phyloP scores from a whole-genome alignment of 2,888 invertebrate genomes.

The Penaeus monodon region DNA sequence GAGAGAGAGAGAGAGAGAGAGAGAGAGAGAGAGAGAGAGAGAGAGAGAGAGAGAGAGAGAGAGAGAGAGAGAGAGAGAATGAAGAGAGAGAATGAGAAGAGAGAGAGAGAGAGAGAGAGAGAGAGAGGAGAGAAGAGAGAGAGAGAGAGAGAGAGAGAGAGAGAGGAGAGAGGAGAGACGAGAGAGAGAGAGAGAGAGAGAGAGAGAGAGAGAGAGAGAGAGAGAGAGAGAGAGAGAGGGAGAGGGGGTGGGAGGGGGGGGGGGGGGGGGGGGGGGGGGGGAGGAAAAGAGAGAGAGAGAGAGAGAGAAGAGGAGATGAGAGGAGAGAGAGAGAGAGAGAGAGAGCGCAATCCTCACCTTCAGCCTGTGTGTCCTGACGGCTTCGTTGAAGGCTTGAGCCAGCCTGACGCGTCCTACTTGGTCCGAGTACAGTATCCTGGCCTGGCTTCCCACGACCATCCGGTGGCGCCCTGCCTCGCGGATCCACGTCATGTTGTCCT shows the following conservation, averaged over 20 bases:
- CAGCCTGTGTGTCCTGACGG: constrained; percentile 71
- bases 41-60: constrained; percentile 14
- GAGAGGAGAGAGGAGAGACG: background rate
- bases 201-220: no score
- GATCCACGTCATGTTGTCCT: constrained; percentile 76
- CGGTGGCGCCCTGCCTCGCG: constrained; percentile 73
- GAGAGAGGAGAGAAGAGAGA: no score
- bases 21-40: background rate
- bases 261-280: background rate
- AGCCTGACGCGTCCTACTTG: constrained; percentile 73
- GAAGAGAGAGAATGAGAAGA: background rate
- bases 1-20: background rate
- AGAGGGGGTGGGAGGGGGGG: background rate
- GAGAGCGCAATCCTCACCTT: constrained; percentile 68
- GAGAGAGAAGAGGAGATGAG: background rate
- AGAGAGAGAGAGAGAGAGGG: no score
- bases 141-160: no score
- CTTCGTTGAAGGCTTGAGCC: constrained; percentile 74
- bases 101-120: no score
- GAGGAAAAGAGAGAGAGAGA: background rate
- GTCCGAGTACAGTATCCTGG: constrained; percentile 76
- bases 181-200: no score
- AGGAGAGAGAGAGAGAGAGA: constrained; percentile 5
- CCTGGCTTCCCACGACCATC: constrained; percentile 74
- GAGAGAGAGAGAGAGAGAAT: background rate